These are phyloP conservation scores for Hyperoplus immaculatus DNA, from an alignment of 2,797 vertebrate genomes.

Conservation along the genomic window DNA sequence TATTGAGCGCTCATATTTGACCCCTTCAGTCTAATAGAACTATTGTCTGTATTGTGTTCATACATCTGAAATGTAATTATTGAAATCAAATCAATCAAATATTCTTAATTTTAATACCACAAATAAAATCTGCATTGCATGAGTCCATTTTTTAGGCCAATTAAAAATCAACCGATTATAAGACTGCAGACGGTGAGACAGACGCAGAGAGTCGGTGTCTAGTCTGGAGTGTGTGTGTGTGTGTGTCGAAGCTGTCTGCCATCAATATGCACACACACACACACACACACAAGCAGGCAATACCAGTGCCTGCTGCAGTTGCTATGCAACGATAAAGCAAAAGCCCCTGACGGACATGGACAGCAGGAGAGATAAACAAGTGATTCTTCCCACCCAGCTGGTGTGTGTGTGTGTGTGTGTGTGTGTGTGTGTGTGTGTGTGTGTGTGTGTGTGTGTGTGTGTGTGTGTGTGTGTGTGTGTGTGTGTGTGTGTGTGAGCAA, in stretches of 20 bases:
- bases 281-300: constrained; percentile 31
- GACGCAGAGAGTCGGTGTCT: background rate
- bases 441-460: background rate
- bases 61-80: background rate
- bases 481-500: background rate
- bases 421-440: background rate
- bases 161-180: background rate
- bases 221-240: constrained; percentile 31
- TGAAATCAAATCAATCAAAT: background rate
- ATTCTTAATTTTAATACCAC: background rate
- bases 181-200: background rate
- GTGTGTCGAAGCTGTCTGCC: constrained; percentile 35
- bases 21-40: background rate
- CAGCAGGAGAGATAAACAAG: constrained; percentile 72
- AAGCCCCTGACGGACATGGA: constrained; percentile 66
- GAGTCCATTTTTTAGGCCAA: background rate
- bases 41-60: no score
- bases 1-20: background rate
- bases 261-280: constrained; percentile 30
- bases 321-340: constrained; percentile 80
- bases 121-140: background rate
- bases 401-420: constrained; percentile 10
- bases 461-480: background rate
- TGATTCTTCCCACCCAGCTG: constrained; percentile 74
- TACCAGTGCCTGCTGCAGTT: constrained; percentile 74